Evolutionary conservation across 2,797 vertebrate genomes (phyloP).

Genomic region (Furcifer pardalis): DNA sequence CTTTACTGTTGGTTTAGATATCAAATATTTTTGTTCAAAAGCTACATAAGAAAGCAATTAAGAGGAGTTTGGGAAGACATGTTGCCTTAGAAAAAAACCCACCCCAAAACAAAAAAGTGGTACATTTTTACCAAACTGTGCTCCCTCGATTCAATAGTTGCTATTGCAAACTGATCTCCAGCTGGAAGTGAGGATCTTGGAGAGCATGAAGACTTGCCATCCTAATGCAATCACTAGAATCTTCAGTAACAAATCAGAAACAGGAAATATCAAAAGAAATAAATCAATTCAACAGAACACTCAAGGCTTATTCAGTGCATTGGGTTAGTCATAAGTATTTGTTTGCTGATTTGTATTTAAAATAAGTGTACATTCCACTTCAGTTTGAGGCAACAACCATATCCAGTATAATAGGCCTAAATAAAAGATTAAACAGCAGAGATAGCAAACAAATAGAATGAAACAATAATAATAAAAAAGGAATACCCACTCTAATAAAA

Average conservation of each 20-base stretch:
- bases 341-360: neutral
- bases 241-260: neutral
- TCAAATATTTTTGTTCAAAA: conserved; percentile 65
- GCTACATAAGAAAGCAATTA: conserved; percentile 74
- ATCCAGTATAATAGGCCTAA: neutral
- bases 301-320: neutral
- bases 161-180: conserved; percentile 16
- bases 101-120: conserved; percentile 34
- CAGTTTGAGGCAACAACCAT: neutral
- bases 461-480: neutral
- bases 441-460: neutral
- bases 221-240: conserved; percentile 12
- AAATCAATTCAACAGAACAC: neutral
- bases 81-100: conserved; percentile 53
- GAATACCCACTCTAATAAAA: neutral
- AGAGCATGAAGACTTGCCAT: neutral
- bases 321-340: neutral
- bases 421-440: neutral
- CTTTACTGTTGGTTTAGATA: conserved; percentile 66
- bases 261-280: neutral
- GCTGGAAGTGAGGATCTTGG: accelerated
- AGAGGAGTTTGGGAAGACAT: conserved; percentile 61
- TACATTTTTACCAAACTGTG: conserved; percentile 21
- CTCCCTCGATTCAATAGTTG: neutral
- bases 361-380: neutral